phyloP scores from a whole-genome alignment of 2,113 vertebrate genomes.

The Cervus canadensis region DNA sequence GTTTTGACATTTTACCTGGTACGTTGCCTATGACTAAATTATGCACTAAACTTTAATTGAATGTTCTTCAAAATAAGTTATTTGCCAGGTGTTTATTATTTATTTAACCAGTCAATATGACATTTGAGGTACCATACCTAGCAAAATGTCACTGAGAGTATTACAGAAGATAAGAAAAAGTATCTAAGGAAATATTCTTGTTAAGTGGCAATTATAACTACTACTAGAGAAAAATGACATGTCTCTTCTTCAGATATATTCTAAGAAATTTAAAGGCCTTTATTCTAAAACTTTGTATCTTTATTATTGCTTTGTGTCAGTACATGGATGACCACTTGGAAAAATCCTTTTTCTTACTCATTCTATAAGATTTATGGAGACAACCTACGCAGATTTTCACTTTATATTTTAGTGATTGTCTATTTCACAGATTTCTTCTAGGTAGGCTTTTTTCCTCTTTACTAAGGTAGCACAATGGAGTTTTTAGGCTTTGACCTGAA shows the following conservation, averaged over 20 bases:
- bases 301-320: constrained; percentile 1
- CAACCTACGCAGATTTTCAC: background rate
- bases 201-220: background rate
- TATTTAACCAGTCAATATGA: background rate
- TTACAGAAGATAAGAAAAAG: background rate
- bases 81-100: background rate
- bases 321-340: background rate
- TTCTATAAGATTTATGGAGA: background rate
- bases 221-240: background rate
- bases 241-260: background rate
- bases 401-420: background rate
- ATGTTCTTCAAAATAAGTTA: constrained; percentile 26
- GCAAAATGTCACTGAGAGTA: background rate
- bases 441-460: background rate
- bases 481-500: constrained; percentile 16
- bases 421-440: background rate
- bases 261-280: constrained; percentile 20
- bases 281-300: constrained; percentile 35
- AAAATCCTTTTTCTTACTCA: background rate
- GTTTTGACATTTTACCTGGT: constrained; percentile 4
- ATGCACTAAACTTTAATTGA: background rate
- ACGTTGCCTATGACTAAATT: background rate
- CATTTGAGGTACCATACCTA: background rate
- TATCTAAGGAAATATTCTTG: background rate
- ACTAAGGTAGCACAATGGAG: background rate